A percentile compares a stretch with the other conserved stretches of the same genome.
Evolutionary conservation across 2,113 vertebrate genomes (phyloP).

Genomic region (Campylomormyrus numenius): DNA sequence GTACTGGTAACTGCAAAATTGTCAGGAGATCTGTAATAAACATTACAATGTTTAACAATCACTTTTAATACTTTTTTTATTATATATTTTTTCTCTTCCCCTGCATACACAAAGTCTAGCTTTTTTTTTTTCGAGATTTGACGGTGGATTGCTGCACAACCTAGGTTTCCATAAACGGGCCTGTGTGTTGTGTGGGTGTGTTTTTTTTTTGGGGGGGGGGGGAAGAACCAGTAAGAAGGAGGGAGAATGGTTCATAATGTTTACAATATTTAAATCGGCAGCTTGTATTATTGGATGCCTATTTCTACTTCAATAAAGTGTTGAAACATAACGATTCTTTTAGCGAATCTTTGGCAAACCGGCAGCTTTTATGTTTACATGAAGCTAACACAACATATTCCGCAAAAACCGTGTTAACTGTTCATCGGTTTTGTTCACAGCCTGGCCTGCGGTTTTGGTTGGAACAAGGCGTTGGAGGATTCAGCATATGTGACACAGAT

Average conservation of each 20-base stretch:
- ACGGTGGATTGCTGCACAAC: background rate
- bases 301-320: background rate
- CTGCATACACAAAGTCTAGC: background rate
- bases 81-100: background rate
- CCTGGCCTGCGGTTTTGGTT: constrained; percentile 52
- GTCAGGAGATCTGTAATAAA: background rate
- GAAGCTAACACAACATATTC: background rate
- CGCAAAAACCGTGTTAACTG: background rate
- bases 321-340: background rate
- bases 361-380: background rate
- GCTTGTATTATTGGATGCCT: background rate
- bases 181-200: no score
- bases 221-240: no score
- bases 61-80: background rate
- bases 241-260: background rate
- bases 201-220: no score
- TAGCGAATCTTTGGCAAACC: background rate
- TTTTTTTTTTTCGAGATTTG: background rate
- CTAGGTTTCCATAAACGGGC: no score
- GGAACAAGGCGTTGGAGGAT: constrained; percentile 55
- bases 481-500: constrained; percentile 59
- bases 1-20: constrained; percentile 31
- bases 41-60: background rate
- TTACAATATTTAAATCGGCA: background rate
- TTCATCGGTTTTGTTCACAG: constrained; percentile 30